Evolutionary conservation across 2,797 vertebrate species (phyloP).

Genomic region (Poliocrania exsul): DNA sequence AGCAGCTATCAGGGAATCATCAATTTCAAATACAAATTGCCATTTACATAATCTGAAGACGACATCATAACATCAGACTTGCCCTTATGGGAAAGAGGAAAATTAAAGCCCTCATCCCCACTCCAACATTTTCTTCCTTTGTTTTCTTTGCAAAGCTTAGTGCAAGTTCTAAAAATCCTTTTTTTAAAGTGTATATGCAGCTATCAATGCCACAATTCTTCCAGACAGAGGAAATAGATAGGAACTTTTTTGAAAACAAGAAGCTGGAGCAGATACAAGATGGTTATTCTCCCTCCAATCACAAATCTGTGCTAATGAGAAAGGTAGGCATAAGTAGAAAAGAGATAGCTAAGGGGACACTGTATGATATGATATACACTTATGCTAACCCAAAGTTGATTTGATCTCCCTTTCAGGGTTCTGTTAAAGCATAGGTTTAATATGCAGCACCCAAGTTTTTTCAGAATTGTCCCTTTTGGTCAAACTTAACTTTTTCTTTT

Average conservation of each 20-base stretch:
- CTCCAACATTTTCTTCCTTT: neutral
- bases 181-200: neutral
- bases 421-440: neutral
- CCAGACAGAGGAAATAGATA: neutral
- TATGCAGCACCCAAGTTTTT: neutral
- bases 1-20: neutral
- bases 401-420: neutral
- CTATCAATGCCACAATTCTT: neutral
- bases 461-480: neutral
- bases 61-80: neutral
- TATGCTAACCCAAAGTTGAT: slow-evolving; percentile 67
- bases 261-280: neutral
- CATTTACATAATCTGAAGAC: neutral
- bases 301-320: neutral
- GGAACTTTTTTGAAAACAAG: neutral
- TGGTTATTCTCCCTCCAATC: neutral
- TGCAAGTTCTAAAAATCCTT: neutral
- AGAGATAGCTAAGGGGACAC: neutral
- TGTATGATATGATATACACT: neutral
- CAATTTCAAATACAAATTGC: neutral
- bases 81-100: neutral
- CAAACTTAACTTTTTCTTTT: neutral
- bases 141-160: neutral
- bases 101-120: neutral
- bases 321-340: neutral